A percentile compares a stretch with the other conserved stretches of the same genome.
These are phyloP conservation scores for Arge pagana DNA, from an alignment of 2,888 invertebrate species.

Conservation along the genomic window DNA sequence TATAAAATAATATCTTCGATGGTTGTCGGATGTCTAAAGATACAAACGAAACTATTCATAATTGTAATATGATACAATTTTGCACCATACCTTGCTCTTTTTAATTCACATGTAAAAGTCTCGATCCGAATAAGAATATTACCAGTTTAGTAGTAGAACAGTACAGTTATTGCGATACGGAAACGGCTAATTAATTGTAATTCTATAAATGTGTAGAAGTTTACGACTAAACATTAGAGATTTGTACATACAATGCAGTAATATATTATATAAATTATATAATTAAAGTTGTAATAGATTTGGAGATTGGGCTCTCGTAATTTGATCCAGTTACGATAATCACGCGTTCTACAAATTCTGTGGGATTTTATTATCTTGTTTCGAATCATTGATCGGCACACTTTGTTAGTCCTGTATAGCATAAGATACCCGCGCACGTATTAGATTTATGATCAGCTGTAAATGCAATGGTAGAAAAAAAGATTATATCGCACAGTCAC, in stretches of 20 bases:
- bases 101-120: slow-evolving; percentile 5
- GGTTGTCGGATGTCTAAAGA: too few relatives aligned
- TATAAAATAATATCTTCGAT: too few relatives aligned
- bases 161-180: slow-evolving; percentile 11
- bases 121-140: slow-evolving; percentile 11
- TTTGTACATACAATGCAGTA: slow-evolving; percentile 25
- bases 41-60: too few relatives aligned
- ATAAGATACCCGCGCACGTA: slow-evolving; percentile 17
- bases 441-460: slow-evolving; percentile 8
- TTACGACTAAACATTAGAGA: slow-evolving; percentile 21
- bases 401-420: slow-evolving; percentile 7
- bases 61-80: neutral
- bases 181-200: slow-evolving; percentile 18
- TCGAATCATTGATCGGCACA: neutral
- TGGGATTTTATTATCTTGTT: slow-evolving; percentile 10
- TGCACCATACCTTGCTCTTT: slow-evolving; percentile 6
- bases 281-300: slow-evolving; percentile 11
- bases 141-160: slow-evolving; percentile 12
- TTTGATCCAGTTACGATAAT: slow-evolving; percentile 1
- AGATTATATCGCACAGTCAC: neutral
- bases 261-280: slow-evolving; percentile 22
- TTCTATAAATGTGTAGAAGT: slow-evolving; percentile 14
- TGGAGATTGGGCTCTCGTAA: slow-evolving; percentile 12
- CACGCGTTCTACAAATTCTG: neutral
- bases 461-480: slow-evolving; percentile 10